Evolutionary conservation across 2,797 vertebrate genomes (phyloP).

Genomic region (Coranthus polyacanthus): DNA sequence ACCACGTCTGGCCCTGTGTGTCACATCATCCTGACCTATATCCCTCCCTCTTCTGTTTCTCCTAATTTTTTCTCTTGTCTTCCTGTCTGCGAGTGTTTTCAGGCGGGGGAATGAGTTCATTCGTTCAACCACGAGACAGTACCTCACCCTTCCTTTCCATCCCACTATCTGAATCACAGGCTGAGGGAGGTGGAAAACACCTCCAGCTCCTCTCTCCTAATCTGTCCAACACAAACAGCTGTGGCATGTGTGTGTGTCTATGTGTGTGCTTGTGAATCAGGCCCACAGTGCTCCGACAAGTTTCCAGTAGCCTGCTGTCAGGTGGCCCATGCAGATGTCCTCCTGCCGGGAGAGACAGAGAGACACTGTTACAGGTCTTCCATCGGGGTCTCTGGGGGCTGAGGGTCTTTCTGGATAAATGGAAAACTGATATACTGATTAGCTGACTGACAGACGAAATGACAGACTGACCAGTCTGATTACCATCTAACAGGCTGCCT

Average conservation of each 20-base stretch:
- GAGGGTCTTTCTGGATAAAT: constrained; percentile 1
- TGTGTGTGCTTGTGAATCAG: constrained; percentile 18
- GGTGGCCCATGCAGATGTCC: constrained; percentile 12
- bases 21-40: constrained; percentile 74
- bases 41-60: constrained; percentile 36
- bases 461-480: background rate
- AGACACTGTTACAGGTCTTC: background rate
- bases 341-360: constrained; percentile 27
- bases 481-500: background rate
- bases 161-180: constrained; percentile 71
- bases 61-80: constrained; percentile 17
- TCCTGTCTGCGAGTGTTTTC: constrained; percentile 52
- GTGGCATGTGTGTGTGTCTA: constrained; percentile 5
- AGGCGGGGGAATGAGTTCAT: constrained; percentile 73
- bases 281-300: constrained; percentile 35
- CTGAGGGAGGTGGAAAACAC: constrained; percentile 68
- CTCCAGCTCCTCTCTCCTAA: constrained; percentile 36
- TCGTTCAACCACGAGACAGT: constrained; percentile 75
- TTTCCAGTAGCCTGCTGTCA: constrained; percentile 39
- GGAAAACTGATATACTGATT: background rate
- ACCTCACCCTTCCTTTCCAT: constrained; percentile 71
- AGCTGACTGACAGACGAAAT: background rate
- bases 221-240: constrained; percentile 69
- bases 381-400: constrained; percentile 7
- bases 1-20: constrained; percentile 66